Evolutionary conservation across 2,113 vertebrate species (phyloP).

Genomic region (Myotis lucifugus): DNA sequence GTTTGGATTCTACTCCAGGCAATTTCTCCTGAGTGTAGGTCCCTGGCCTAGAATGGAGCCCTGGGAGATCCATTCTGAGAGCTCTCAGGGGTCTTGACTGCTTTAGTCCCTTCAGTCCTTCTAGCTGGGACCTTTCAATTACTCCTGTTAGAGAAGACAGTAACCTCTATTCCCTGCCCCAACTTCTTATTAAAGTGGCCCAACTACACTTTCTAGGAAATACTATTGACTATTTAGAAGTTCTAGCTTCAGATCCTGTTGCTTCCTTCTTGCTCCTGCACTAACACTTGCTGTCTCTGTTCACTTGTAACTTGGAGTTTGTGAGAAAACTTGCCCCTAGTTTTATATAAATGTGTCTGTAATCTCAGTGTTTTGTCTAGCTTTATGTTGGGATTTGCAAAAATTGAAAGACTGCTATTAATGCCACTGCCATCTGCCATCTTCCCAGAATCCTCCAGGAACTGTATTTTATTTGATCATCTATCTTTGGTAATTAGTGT

Average conservation of each 20-base stretch:
- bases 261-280: not conserved
- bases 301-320: not conserved
- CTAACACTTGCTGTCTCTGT: not conserved
- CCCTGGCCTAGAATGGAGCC: not conserved
- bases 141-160: not conserved
- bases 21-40: not conserved
- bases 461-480: not conserved
- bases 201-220: not conserved
- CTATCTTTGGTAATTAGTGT: not conserved
- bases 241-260: not conserved
- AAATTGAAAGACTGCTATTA: not conserved
- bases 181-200: not conserved
- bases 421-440: fast-evolving
- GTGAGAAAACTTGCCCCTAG: not conserved
- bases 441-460: not conserved
- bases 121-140: not conserved
- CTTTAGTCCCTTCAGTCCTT: too few relatives aligned
- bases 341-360: not conserved
- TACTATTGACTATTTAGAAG: not conserved
- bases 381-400: not conserved
- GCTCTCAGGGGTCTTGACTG: not conserved
- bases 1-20: not conserved
- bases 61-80: not conserved
- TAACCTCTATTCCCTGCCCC: too few relatives aligned
- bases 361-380: not conserved